A percentile compares a stretch with the other conserved stretches of the same genome.
Conservation (phyloP, 1,140 invertebrate species). For the Caenorhabditis briggsae region DNA sequence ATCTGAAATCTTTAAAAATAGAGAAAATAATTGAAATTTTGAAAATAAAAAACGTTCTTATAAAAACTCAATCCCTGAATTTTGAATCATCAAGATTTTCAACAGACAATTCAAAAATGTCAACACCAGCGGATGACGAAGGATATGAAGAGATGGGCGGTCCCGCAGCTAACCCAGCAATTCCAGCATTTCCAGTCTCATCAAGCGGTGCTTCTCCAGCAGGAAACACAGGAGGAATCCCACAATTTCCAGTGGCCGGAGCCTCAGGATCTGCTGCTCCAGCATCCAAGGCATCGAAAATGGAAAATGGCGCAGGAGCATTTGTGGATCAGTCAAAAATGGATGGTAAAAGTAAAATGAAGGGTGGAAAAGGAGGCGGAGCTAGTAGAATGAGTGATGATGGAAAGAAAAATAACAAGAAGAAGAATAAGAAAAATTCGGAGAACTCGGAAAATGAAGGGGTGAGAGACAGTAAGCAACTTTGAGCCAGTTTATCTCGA, state of each 20-base stretch:
- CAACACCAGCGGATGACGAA: neutral
- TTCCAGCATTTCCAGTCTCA: too few relatives aligned
- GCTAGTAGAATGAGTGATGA: neutral
- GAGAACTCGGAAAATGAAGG: too few relatives aligned
- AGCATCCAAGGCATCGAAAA: too few relatives aligned
- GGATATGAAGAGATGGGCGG: neutral
- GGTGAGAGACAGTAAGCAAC: too few relatives aligned
- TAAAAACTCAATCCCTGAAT: too few relatives aligned
- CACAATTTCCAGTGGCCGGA: neutral
- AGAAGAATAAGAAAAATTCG: neutral
- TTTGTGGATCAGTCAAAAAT: neutral
- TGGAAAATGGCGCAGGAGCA: too few relatives aligned
- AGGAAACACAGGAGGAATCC: neutral
- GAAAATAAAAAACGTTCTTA: too few relatives aligned
- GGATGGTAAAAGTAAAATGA: neutral
- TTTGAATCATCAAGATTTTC: neutral
- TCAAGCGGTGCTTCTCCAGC: too few relatives aligned
- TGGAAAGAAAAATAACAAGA: neutral
- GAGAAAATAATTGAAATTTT: too few relatives aligned
- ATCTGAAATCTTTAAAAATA: too few relatives aligned
- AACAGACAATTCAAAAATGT: neutral
- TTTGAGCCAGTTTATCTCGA: too few relatives aligned
- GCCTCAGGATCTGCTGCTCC: too few relatives aligned
- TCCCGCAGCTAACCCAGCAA: neutral
- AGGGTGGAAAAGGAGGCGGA: neutral